These are phyloP conservation scores for Halictus quadricinctus DNA, from an alignment of 2,888 invertebrate species.

Conservation along the genomic window DNA sequence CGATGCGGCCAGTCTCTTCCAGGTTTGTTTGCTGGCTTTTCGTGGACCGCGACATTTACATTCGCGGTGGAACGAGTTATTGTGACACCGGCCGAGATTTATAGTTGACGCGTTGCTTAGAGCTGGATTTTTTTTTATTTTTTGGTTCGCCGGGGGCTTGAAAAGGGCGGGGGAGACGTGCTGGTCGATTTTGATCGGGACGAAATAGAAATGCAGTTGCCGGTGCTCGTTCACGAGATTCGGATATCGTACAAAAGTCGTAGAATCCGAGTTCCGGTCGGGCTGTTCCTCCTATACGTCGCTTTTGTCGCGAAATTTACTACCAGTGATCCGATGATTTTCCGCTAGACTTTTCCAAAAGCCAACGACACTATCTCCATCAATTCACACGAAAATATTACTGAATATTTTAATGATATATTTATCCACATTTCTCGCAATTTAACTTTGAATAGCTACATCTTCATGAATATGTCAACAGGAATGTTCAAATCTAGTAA, in stretches of 20 bases:
- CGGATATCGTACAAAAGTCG: slow-evolving; percentile 16
- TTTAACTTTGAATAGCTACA: neutral
- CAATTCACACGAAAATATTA: neutral
- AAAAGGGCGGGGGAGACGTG: slow-evolving; percentile 21
- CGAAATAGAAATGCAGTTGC: slow-evolving; percentile 35
- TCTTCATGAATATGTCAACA: neutral
- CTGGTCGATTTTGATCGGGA: slow-evolving; percentile 33
- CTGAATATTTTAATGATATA: neutral
- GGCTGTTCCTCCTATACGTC: neutral
- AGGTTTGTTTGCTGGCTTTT: slow-evolving; percentile 39
- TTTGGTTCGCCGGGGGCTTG: slow-evolving; percentile 14
- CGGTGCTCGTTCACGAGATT: neutral
- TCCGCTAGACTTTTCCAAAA: neutral
- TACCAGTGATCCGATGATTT: neutral
- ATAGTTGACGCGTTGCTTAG: slow-evolving; percentile 47
- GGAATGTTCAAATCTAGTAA: too few species aligned
- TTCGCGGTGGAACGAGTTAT: slow-evolving; percentile 40
- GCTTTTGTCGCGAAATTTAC: neutral
- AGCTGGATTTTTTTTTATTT: slow-evolving; percentile 8
- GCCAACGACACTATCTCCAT: neutral
- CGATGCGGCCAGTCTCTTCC: slow-evolving; percentile 21
- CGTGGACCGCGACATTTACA: slow-evolving; percentile 42
- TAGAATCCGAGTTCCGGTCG: slow-evolving; percentile 15
- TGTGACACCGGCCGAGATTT: slow-evolving; percentile 35
- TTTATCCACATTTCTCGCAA: neutral